phyloP scores from a whole-genome alignment of 1,140 invertebrate species.

The Teleopsis dalmanni region DNA sequence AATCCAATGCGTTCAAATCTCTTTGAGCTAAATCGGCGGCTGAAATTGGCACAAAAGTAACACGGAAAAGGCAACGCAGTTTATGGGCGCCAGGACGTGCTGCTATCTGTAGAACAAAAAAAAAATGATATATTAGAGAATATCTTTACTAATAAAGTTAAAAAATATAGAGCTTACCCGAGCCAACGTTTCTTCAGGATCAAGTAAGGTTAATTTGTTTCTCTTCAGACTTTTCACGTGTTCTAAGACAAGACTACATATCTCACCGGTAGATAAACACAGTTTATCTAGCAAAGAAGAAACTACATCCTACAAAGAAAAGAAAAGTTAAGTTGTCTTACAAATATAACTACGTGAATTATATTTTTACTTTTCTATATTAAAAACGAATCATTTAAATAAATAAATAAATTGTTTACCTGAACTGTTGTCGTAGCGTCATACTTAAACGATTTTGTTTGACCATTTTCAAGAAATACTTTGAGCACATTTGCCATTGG shows the following conservation, averaged over 20 bases:
- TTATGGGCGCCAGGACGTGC: constrained; percentile 80
- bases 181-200: constrained; percentile 73
- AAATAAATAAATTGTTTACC: constrained; percentile 12
- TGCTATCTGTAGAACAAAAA: constrained; percentile 61
- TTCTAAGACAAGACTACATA: constrained; percentile 83
- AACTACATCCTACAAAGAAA: constrained; percentile 63
- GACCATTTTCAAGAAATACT: constrained; percentile 89
- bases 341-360: background rate
- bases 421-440: constrained; percentile 78
- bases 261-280: constrained; percentile 67
- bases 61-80: constrained; percentile 77
- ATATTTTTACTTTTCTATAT: too few relatives aligned
- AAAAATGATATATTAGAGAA: background rate
- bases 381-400: too few relatives aligned
- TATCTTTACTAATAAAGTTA: background rate
- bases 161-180: constrained; percentile 55
- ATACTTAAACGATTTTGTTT: constrained; percentile 95
- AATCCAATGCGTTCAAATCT: constrained; percentile 80
- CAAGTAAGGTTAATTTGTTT: constrained; percentile 75
- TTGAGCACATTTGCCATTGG: constrained; percentile 90
- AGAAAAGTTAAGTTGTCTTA: background rate
- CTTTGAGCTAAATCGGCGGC: constrained; percentile 71
- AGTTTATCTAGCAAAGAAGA: constrained; percentile 78
- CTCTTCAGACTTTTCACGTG: constrained; percentile 79
- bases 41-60: constrained; percentile 80